Evolutionary conservation across 1,140 invertebrate genomes (phyloP).

Genomic region (Eulimnadia texana): DNA sequence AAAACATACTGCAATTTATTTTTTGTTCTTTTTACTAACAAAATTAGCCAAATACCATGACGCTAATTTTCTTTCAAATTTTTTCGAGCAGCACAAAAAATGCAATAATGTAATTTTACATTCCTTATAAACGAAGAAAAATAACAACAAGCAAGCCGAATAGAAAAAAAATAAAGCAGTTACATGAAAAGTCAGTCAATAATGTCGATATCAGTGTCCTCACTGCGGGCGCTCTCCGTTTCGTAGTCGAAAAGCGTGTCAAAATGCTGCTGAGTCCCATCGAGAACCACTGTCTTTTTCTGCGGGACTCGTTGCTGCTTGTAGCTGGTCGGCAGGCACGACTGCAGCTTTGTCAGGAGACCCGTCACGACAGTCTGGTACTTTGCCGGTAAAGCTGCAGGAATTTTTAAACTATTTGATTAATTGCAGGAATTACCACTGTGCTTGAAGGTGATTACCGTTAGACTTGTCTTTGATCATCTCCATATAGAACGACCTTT

Average conservation of each 20-base stretch:
- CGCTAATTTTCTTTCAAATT: too few species aligned
- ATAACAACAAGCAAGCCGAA: too few species aligned
- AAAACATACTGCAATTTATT: too few species aligned
- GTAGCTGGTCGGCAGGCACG: neutral
- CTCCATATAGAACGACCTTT: neutral
- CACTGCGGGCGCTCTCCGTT: neutral
- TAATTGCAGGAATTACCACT: neutral
- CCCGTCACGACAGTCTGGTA: neutral
- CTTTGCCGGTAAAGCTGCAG: neutral
- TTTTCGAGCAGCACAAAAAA: too few species aligned
- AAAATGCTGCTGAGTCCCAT: neutral
- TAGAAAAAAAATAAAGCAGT: too few species aligned
- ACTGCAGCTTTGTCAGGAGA: neutral
- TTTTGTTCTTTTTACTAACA: too few species aligned
- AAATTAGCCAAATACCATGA: too few species aligned
- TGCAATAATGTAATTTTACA: too few species aligned
- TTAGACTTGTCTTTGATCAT: neutral
- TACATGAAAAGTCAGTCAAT: neutral
- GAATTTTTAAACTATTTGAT: too few species aligned
- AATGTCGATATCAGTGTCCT: neutral
- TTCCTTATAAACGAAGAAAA: too few species aligned
- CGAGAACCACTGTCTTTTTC: neutral
- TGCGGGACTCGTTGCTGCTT: too few species aligned
- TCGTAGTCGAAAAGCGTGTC: neutral
- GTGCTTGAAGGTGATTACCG: neutral